phyloP scores from a whole-genome alignment of 2,888 invertebrate genomes.

The Xestia ashworthii region DNA sequence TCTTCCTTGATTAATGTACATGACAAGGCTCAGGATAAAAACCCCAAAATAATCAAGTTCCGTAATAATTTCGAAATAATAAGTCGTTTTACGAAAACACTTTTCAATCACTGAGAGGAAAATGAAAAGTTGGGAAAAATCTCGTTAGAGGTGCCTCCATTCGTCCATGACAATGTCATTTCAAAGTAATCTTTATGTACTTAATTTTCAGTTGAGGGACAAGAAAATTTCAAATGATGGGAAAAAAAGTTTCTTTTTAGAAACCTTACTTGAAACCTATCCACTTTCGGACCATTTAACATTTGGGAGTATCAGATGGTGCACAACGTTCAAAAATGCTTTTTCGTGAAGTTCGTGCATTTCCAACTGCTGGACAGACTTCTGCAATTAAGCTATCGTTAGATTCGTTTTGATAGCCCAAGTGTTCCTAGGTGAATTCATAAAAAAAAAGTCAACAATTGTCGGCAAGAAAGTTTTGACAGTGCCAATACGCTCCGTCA shows the following conservation, averaged over 20 bases:
- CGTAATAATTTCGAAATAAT: conserved; percentile 31
- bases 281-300: neutral
- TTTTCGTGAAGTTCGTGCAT: too few relatives aligned
- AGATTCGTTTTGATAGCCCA: too few relatives aligned
- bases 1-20: neutral
- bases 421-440: too few relatives aligned
- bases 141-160: conserved; percentile 22
- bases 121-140: conserved; percentile 39
- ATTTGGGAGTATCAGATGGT: neutral
- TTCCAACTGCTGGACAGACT: too few relatives aligned
- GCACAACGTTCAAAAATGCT: too few relatives aligned
- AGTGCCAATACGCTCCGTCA: too few relatives aligned
- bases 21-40: neutral
- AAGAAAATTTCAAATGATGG: conserved; percentile 7
- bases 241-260: neutral
- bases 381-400: too few relatives aligned
- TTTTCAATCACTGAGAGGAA: conserved; percentile 53
- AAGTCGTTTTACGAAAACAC: conserved; percentile 52
- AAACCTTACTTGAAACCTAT: neutral
- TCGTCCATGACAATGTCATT: conserved; percentile 44
- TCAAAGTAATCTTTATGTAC: conserved; percentile 27
- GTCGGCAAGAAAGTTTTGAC: too few relatives aligned
- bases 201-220: neutral
- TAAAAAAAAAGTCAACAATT: too few relatives aligned
- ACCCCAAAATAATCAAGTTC: neutral